phyloP scores from a whole-genome alignment of 2,888 invertebrate genomes.

The Lithodes maja region DNA sequence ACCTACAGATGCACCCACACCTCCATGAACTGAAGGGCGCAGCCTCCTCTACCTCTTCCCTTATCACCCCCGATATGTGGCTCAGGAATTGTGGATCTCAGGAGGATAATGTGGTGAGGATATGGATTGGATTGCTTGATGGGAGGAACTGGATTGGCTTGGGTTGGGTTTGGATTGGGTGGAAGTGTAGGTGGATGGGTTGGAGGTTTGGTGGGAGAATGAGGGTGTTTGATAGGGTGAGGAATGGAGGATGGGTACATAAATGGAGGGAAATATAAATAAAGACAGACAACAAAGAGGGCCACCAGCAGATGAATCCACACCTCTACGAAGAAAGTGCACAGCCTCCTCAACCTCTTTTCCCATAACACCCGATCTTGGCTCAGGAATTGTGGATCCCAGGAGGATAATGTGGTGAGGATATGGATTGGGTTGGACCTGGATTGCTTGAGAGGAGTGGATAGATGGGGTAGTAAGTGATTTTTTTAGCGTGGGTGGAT shows the following conservation, averaged over 20 bases:
- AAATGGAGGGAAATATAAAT: too few relatives aligned
- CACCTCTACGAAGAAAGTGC: constrained; percentile 78
- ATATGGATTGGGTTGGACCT: background rate
- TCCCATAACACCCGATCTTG: constrained; percentile 94
- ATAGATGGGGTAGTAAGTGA: too few relatives aligned
- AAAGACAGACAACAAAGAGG: constrained; percentile 77
- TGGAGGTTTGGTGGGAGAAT: too few relatives aligned
- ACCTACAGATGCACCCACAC: constrained; percentile 87
- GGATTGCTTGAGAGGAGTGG: background rate
- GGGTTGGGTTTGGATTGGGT: too few relatives aligned
- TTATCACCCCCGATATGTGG: constrained; percentile 95
- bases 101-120: constrained; percentile 9
- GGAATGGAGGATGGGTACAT: too few relatives aligned
- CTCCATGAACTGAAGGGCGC: constrained; percentile 76
- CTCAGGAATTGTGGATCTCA: constrained; percentile 81
- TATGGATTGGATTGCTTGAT: background rate
- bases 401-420: constrained; percentile 18
- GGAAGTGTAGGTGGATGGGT: too few relatives aligned
- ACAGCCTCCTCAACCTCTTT: constrained; percentile 72
- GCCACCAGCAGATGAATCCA: constrained; percentile 88
- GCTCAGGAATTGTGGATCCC: constrained; percentile 83
- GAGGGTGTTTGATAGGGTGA: too few relatives aligned
- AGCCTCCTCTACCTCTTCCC: constrained; percentile 72
- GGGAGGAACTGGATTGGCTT: too few relatives aligned
- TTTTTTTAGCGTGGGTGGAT: too few relatives aligned